These are phyloP conservation scores for Trematocara stigmaticum DNA, from an alignment of 2,113 vertebrate species.

Conservation along the genomic window DNA sequence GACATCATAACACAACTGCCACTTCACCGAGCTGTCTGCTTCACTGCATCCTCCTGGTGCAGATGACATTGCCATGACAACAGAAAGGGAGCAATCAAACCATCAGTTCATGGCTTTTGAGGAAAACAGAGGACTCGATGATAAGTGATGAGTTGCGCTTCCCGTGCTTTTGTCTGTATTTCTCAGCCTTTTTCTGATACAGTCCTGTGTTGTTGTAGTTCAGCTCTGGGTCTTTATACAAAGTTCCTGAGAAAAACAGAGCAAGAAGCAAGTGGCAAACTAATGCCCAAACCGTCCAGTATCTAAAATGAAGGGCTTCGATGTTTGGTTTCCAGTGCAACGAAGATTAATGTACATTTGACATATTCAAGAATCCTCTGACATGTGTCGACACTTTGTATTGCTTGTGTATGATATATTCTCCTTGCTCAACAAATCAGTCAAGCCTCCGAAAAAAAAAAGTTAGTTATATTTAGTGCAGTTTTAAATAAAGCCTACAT, in stretches of 20 bases:
- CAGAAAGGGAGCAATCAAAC: neutral
- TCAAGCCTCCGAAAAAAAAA: neutral
- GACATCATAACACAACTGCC: conserved; percentile 88
- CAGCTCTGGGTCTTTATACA: neutral
- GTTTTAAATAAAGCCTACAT: neutral
- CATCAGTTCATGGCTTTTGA: neutral
- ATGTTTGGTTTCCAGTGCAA: neutral
- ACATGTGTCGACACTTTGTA: neutral
- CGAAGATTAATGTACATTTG: neutral
- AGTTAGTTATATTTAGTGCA: neutral
- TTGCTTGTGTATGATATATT: neutral
- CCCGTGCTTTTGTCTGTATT: neutral
- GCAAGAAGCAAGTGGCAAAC: neutral
- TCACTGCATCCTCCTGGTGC: conserved; percentile 9
- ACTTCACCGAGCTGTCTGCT: conserved; percentile 71
- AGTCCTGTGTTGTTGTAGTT: neutral
- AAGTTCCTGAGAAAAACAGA: neutral
- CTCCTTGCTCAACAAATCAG: neutral
- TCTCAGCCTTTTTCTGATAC: neutral
- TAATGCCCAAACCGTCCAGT: neutral
- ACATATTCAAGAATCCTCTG: neutral
- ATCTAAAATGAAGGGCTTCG: neutral
- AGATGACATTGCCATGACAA: conserved; percentile 30
- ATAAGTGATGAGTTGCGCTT: neutral
- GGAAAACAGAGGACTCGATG: neutral